A percentile compares a stretch with the other conserved stretches of the same genome.
These are phyloP conservation scores for Macropis europaea DNA, from an alignment of 2,888 invertebrate species.

Conservation along the genomic window DNA sequence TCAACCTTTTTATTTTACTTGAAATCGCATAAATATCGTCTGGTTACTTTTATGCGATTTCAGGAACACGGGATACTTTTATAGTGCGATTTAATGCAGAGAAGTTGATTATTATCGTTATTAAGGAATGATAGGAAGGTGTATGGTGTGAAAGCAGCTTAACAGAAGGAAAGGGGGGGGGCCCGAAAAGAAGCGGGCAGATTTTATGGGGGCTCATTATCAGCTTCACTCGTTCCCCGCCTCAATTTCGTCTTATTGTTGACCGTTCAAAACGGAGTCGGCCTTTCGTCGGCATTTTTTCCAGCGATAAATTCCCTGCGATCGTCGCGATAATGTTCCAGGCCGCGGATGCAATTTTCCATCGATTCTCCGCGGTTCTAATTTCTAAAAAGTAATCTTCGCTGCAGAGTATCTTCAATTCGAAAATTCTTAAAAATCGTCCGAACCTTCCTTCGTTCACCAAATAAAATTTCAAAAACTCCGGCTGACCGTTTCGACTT, in stretches of 20 bases:
- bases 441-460: too few relatives aligned
- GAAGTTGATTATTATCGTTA: too few relatives aligned
- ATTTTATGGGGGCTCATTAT: slow-evolving; percentile 61
- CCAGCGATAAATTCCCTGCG: slow-evolving; percentile 16
- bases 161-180: slow-evolving; percentile 34
- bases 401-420: too few relatives aligned
- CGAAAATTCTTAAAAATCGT: too few relatives aligned
- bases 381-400: too few relatives aligned
- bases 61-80: too few relatives aligned
- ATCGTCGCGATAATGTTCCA: slow-evolving; percentile 14
- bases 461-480: too few relatives aligned
- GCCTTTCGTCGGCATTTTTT: slow-evolving; percentile 27
- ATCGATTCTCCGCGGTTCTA: background rate
- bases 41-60: too few relatives aligned
- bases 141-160: slow-evolving; percentile 49
- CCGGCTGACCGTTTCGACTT: too few relatives aligned
- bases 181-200: slow-evolving; percentile 57
- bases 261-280: slow-evolving; percentile 27
- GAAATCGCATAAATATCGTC: too few relatives aligned
- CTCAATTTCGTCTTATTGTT: slow-evolving; percentile 48
- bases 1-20: too few relatives aligned
- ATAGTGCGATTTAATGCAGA: too few relatives aligned
- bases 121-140: background rate
- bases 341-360: background rate
- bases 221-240: slow-evolving; percentile 44